Base-by-base conservation (phyloP, 2,797 vertebrate species). In the Cirrhinus mrigala region DNA sequence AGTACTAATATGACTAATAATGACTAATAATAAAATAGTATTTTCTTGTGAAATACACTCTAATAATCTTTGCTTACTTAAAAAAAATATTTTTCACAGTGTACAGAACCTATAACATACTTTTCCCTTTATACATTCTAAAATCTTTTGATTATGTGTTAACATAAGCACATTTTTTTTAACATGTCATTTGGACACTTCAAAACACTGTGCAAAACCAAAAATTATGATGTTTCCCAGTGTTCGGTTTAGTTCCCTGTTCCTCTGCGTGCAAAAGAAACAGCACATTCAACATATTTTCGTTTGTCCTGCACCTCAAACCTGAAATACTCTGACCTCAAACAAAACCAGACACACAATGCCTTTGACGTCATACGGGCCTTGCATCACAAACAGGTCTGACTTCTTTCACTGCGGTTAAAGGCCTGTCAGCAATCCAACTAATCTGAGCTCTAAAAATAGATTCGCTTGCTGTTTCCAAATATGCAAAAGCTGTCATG, bases 311-410 rank as follows among this genome's bases (percentile, higher is more conserved):
- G 69, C 62, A 73, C 44, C 20, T 64, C 27, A 16, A 48, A 79
- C 52, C 24, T 71, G 77, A 46, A 80, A 85, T 37, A 79, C 76
- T 40, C 4, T 29, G 40, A 71, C 14, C 83, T 37, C 58, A 78
- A 77, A 81, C 74, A 86, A 70, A 86, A 70, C 50, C 75, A 50
- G 48, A 79, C 46, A 82, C 40, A 74, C 81, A 87, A 84, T 24
- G 76, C 48, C 75, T 76, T 24, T 68, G 44, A 54, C 33, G 4
- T 56, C 75, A 20, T 7, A 33, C 56, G 29, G 3, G 20, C 4
- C 37, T 86, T 71, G 62, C 70, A 74, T 85, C 74, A 66, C 56
- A 86, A 90, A 91, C 90, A 84, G 86, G 89, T 90, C 86, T 0
- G 74, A 75, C 87, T 64, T 37, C 81, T 89, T 87, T 83, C 46